A percentile compares a stretch with the other conserved stretches of the same genome.
Evolutionary conservation across 2,797 vertebrate genomes (phyloP).

Genomic region (Fistularia tabacaria): DNA sequence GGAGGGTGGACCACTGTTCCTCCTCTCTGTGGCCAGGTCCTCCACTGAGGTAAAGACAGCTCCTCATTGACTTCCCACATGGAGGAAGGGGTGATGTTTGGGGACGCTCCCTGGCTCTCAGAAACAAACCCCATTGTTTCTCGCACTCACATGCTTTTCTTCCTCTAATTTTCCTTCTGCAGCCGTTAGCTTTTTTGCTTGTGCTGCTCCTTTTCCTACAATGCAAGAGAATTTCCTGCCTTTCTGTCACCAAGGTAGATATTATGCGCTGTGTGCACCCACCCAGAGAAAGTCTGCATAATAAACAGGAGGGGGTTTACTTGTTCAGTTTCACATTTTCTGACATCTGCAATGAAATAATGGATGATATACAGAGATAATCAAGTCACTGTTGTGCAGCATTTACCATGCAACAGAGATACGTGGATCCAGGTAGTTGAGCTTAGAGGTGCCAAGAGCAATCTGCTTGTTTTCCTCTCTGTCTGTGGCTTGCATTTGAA

Average conservation of each 20-base stretch:
- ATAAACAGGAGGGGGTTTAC: slow-evolving; percentile 22
- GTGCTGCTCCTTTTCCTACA: slow-evolving; percentile 68
- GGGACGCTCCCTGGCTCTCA: slow-evolving; percentile 60
- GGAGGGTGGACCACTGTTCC: slow-evolving; percentile 39
- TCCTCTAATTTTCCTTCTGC: slow-evolving; percentile 63
- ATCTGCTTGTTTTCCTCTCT: slow-evolving; percentile 98
- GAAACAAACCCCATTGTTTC: slow-evolving; percentile 75
- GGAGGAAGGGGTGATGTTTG: slow-evolving; percentile 62
- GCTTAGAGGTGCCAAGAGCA: slow-evolving; percentile 94
- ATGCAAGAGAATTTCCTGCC: slow-evolving; percentile 70
- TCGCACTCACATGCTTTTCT: slow-evolving; percentile 61
- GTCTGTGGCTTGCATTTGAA: slow-evolving; percentile 96
- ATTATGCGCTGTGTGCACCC: slow-evolving; percentile 12
- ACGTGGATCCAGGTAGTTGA: slow-evolving; percentile 96
- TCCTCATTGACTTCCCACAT: slow-evolving; percentile 56
- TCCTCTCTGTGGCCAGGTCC: slow-evolving; percentile 32
- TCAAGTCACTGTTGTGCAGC: slow-evolving; percentile 28
- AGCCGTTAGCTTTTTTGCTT: slow-evolving; percentile 55
- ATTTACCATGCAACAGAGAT: slow-evolving; percentile 98
- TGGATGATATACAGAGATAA: not conserved
- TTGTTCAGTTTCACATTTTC: slow-evolving; percentile 4
- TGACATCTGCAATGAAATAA: slow-evolving; percentile 6
- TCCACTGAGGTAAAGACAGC: slow-evolving; percentile 45
- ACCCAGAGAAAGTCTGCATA: slow-evolving; percentile 15
- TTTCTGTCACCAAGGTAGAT: slow-evolving; percentile 56